phyloP scores from a whole-genome alignment of 1,140 invertebrate species.

The Pomacea maculata region DNA sequence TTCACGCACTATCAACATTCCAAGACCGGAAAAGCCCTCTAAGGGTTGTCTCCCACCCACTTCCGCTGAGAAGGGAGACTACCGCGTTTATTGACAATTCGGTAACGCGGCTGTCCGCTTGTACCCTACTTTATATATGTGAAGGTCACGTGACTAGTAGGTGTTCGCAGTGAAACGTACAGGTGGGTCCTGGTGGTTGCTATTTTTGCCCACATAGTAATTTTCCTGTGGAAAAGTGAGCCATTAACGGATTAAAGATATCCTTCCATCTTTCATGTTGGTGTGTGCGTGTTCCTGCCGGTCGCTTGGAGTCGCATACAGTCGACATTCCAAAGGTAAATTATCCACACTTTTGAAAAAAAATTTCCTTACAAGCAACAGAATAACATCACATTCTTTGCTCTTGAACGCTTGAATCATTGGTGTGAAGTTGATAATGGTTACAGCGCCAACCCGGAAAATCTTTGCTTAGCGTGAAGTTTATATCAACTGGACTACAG shows the following conservation, averaged over 20 bases:
- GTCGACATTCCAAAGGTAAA: slow-evolving; percentile 17
- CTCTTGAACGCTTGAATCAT: background rate
- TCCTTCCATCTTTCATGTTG: background rate
- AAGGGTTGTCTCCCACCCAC: background rate
- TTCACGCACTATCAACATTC: background rate
- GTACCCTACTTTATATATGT: too few relatives aligned
- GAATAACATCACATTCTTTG: background rate
- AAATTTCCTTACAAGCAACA: background rate
- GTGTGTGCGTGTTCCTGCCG: background rate
- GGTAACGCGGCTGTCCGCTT: background rate
- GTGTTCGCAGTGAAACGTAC: slow-evolving; percentile 3
- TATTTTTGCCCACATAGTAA: background rate
- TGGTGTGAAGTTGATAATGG: too few relatives aligned
- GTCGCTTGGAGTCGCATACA: background rate
- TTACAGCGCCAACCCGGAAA: too few relatives aligned
- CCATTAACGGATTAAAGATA: background rate
- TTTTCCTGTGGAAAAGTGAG: background rate
- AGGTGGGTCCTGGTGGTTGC: slow-evolving; percentile 5
- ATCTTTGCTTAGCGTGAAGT: background rate
- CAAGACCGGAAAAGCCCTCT: background rate
- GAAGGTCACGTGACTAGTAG: slow-evolving; percentile 15
- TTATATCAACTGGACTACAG: background rate
- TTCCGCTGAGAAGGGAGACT: background rate
- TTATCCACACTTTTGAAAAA: slow-evolving; percentile 4
- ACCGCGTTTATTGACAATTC: slow-evolving; percentile 5